Conservation (phyloP, 2,113 vertebrate genomes). For the Clarias batrachus region DNA sequence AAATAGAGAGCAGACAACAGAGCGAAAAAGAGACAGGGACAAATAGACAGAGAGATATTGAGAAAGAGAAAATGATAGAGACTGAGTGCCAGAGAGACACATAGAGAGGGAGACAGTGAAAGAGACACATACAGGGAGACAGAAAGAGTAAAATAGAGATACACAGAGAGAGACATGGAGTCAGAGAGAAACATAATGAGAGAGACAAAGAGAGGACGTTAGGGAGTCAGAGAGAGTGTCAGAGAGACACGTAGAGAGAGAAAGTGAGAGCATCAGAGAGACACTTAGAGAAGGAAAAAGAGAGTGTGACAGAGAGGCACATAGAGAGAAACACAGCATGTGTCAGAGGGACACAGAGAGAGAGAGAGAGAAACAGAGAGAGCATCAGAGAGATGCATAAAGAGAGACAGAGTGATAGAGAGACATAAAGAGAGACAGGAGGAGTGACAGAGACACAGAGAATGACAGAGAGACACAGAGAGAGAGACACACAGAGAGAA, state of each 20-base stretch:
- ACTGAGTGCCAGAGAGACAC: not conserved
- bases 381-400: not conserved
- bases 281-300: not conserved
- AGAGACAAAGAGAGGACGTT: not conserved
- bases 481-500: slow-evolving; percentile 19
- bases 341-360: slow-evolving; percentile 17
- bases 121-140: not conserved
- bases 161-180: not conserved
- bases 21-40: too few species aligned
- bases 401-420: slow-evolving; percentile 21
- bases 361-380: not conserved
- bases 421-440: too few species aligned
- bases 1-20: too few species aligned
- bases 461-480: not conserved
- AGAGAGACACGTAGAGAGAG: not conserved
- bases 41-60: not conserved
- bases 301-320: not conserved
- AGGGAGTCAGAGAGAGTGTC: not conserved
- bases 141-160: slow-evolving; percentile 37
- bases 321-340: slow-evolving; percentile 18
- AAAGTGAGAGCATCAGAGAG: not conserved
- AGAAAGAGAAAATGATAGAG: slow-evolving; percentile 36
- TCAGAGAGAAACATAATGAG: not conserved
- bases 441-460: too few species aligned
- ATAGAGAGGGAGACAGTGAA: not conserved